A percentile compares a stretch with the other conserved stretches of the same genome.
Conservation (phyloP, 37 sponge, comb jelly and placozoan species). For the Lycopodina hypogea region DNA sequence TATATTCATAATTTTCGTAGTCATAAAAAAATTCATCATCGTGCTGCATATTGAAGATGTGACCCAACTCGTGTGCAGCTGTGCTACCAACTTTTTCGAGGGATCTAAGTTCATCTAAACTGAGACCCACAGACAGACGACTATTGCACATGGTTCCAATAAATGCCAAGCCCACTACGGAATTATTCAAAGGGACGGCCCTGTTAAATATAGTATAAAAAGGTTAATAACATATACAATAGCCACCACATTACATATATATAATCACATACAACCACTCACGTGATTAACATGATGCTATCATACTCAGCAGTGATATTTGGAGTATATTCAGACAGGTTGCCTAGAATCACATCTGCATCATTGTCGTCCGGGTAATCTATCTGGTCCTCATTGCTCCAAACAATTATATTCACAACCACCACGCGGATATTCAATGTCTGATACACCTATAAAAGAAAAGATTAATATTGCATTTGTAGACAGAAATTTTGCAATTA, state of each 20-base stretch:
- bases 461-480: no score
- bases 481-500: no score
- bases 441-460: not conserved
- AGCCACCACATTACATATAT: no score
- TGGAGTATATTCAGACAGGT: slow-evolving; percentile 19
- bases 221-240: no score
- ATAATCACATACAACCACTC: no score
- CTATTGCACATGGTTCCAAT: slow-evolving; percentile 61
- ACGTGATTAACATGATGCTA: slow-evolving; percentile 51
- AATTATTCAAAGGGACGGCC: slow-evolving; percentile 35
- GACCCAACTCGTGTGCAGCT: no score
- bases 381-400: slow-evolving; percentile 50
- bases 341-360: slow-evolving; percentile 22
- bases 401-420: slow-evolving; percentile 51
- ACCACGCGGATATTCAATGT: slow-evolving; percentile 45
- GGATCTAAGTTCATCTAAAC: slow-evolving; percentile 50
- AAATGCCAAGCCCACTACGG: slow-evolving; percentile 62
- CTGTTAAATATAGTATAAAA: slow-evolving; percentile 32
- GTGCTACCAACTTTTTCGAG: no score
- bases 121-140: slow-evolving; percentile 22
- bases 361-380: slow-evolving; percentile 12
- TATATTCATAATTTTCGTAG: no score
- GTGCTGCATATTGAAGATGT: slow-evolving; percentile 64
- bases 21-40: slow-evolving; percentile 28
- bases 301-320: slow-evolving; percentile 31